phyloP scores from a whole-genome alignment of 2,113 vertebrate genomes.

The Aphelocoma coerulescens region DNA sequence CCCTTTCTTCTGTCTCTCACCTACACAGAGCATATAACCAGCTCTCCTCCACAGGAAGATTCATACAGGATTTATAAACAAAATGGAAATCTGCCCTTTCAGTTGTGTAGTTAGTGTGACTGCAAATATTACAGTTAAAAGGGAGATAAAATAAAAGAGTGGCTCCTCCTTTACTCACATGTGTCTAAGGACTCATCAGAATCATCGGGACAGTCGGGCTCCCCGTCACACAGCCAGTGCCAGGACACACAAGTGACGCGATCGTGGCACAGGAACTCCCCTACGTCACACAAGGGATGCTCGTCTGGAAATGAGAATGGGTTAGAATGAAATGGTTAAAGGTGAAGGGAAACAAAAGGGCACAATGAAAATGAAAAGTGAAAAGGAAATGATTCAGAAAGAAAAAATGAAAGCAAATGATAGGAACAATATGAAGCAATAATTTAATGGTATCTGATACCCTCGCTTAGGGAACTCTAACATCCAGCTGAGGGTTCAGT shows the following conservation, averaged over 20 bases:
- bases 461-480: background rate
- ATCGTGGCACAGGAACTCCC: slow-evolving; percentile 91
- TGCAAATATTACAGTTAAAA: background rate
- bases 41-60: background rate
- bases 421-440: background rate
- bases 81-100: background rate
- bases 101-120: fast-evolving
- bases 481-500: background rate
- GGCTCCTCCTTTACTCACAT: slow-evolving; percentile 81
- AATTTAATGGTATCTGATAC: background rate
- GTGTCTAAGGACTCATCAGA: slow-evolving; percentile 85
- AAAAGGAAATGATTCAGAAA: background rate
- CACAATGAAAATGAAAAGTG: background rate
- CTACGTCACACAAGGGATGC: slow-evolving; percentile 81
- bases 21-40: background rate
- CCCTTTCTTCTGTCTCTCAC: background rate
- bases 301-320: slow-evolving; percentile 81
- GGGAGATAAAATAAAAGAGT: background rate
- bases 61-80: background rate
- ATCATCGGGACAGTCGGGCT: slow-evolving; percentile 88
- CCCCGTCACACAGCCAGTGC: slow-evolving; percentile 93
- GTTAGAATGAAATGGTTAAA: slow-evolving; percentile 44
- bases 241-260: slow-evolving; percentile 83
- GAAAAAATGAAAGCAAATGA: background rate
- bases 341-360: background rate